Base-by-base conservation (phyloP, 2,888 invertebrate genomes). In the Lasioglossum vierecki region DNA sequence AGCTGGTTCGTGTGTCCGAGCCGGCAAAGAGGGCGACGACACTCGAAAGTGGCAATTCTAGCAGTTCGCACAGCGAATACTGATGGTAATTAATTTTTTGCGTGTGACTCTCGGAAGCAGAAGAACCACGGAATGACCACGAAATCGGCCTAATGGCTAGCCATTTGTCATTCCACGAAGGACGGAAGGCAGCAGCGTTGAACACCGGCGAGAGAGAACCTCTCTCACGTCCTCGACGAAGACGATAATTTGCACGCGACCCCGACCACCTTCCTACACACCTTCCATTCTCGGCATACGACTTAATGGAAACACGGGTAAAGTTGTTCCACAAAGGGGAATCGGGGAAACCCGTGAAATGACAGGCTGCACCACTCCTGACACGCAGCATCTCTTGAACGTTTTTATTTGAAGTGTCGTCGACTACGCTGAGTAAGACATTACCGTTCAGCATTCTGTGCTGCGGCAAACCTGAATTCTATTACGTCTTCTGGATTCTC, bases 11-110 rank as follows among this genome's bases (percentile, higher is more conserved):
- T 5, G 53, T 30, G 46, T 26, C 39, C 11, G 46, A 39, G 70
- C n/a, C 35, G 49, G 15, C 80, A 22, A 79, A 78, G 60, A 73
- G 78, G 35, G n/a, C 74, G 73, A 70, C 66, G 78, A 73, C 79
- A 68, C 81, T 86, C 76, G 68, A 73, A 63, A 76, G 6, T 53
- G 81, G 68, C 79, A 76, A 71, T 84, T 86, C 85, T 80, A 79
- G 82, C 83, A 73, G 46, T 46, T 83, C 77, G 74, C 74, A 41
- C 72, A 39, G n/a, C 68, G 80, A 75, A 77, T 82, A 83, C 73
- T 76, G 85, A 86, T 87, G 90, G 90, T 93, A 93, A 94, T 94
- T 93, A 94, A 93, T 93, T 93, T 93, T 93, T 93, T 93, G 91
- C 91, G 87, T 84, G 89, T 82, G 80, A 87, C 82, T 84, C 91